Evolutionary conservation across 2,797 vertebrate species (phyloP).

Genomic region (Alectoris magna): DNA sequence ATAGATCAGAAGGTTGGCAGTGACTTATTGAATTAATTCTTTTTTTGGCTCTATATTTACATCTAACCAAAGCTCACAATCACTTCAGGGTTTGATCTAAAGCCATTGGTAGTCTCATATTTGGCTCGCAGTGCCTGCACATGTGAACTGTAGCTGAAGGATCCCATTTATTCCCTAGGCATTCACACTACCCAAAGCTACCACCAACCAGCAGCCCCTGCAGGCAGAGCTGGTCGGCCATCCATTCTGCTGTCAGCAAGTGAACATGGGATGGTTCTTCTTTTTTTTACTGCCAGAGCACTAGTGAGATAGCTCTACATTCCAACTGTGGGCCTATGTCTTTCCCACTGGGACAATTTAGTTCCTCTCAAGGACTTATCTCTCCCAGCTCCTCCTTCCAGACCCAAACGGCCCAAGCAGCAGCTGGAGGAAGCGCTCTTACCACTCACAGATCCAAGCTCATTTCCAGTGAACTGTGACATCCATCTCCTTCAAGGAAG

Average conservation of each 20-base stretch:
- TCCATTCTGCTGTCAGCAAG: background rate
- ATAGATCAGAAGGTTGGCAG: slow-evolving; percentile 26
- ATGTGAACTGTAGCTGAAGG: background rate
- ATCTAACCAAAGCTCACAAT: background rate
- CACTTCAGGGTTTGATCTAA: slow-evolving; percentile 2
- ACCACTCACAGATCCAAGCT: background rate
- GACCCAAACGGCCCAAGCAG: background rate
- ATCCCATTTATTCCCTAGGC: background rate
- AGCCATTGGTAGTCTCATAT: background rate
- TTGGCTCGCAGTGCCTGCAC: background rate
- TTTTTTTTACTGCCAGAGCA: background rate
- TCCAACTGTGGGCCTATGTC: accelerated
- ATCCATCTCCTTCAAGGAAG: accelerated
- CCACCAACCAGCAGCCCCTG: background rate
- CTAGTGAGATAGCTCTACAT: background rate
- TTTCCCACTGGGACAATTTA: background rate
- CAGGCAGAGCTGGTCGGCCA: background rate
- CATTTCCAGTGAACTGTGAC: background rate
- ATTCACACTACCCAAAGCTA: background rate
- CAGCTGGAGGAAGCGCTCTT: background rate
- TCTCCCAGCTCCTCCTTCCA: background rate
- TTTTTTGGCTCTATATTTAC: slow-evolving; percentile 15
- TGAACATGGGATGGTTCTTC: background rate
- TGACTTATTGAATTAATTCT: slow-evolving; percentile 23
- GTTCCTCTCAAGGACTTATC: background rate